Base-by-base conservation (phyloP, 2,888 invertebrate genomes). In the Colletes collaris region DNA sequence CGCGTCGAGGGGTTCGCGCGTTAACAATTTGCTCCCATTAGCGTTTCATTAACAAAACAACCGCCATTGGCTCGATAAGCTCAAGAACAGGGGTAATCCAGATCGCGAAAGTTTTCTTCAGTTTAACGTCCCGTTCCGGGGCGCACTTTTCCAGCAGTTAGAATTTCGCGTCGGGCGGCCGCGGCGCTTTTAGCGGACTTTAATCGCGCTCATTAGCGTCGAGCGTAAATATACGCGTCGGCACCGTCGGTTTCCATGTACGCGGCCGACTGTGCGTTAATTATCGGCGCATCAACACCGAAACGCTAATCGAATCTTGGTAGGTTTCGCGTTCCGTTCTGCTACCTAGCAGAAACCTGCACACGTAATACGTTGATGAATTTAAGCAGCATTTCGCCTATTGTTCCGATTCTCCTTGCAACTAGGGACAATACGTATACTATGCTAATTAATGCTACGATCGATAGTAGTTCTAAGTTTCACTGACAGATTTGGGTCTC, bases 271-370 rank as follows among this genome's bases (percentile, higher is more conserved):
- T 60, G 72, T 62, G 76, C 73, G 77, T 80, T 78, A 84, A 84
- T 79, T 80, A 80, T 72, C 62, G 75, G 58, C 68, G 65, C 79
- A 63, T 77, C 84, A 72, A 65, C 76, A 67, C 64, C 73, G 77
- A 85, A 77, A 81, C 81, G 80, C 70, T 85, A 85, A 86, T 86
- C 79, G 80, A 86, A 82, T 86, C 77, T 60, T 73, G 63, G 66
- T 44, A 56, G 70, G 65, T 69, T 64, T 19, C 58, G 62, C 69
- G 60, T 79, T 63, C 64, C 74, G 60, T 69, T 75, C 73, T 52
- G 73, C 60, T 53, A 55, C 55, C 53, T 50, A 67, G 64, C 69
- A 62, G 83, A 79, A 79, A 74, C 77, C 72, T 56, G 62, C 67
- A 72, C 67, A 67, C 78, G 69, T 81, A 81, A 84, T 74, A 65